Conservation (phyloP, 1,140 invertebrate genomes). For the Sitophilus oryzae region DNA sequence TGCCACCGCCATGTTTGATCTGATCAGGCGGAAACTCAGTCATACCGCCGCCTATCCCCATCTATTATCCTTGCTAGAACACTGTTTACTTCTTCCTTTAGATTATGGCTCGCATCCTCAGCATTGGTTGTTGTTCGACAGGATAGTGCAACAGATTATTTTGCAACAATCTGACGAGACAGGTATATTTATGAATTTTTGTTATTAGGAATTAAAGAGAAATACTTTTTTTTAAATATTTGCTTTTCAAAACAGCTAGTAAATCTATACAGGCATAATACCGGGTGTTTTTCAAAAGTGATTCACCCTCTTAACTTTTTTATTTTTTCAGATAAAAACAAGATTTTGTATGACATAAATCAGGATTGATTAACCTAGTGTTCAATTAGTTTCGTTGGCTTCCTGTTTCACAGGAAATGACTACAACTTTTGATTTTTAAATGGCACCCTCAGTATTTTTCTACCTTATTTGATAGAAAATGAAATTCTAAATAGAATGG, state of each 20-base stretch:
- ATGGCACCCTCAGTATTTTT: too few species aligned
- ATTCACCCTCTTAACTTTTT: background rate
- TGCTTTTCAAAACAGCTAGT: background rate
- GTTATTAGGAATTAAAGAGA: background rate
- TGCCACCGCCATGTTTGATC: conserved; percentile 88
- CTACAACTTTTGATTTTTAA: too few species aligned
- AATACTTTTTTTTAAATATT: background rate
- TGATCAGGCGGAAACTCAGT: conserved; percentile 82
- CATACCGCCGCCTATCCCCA: conserved; percentile 92
- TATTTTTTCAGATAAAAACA: too few species aligned
- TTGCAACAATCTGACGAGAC: conserved; percentile 62
- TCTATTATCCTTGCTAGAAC: conserved; percentile 84
- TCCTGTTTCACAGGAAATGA: too few species aligned
- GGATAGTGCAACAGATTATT: conserved; percentile 92
- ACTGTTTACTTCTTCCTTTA: conserved; percentile 82
- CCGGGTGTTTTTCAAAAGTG: too few species aligned
- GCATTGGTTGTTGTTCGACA: conserved; percentile 90
- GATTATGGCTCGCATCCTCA: conserved; percentile 78
- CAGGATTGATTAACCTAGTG: too few species aligned
- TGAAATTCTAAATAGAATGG: too few species aligned
- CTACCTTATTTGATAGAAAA: too few species aligned
- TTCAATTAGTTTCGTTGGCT: too few species aligned
- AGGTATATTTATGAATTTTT: background rate
- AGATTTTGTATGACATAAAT: too few species aligned
- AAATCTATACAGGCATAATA: background rate